These are phyloP conservation scores for Lucilia sericata DNA, from an alignment of 1,140 invertebrate genomes.

Conservation along the genomic window DNA sequence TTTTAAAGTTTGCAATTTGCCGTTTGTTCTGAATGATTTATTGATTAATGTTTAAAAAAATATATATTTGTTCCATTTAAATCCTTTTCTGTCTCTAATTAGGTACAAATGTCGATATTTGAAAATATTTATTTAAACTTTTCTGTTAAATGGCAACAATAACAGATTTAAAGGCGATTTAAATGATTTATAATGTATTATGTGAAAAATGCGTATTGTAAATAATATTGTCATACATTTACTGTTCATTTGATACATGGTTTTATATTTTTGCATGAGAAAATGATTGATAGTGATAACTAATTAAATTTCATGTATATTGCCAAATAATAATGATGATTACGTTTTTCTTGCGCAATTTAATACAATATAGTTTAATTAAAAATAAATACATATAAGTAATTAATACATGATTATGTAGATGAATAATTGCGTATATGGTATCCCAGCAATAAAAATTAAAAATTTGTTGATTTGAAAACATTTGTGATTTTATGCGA, in stretches of 20 bases:
- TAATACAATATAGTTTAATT: background rate
- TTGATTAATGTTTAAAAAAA: no score
- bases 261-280: background rate
- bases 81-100: background rate
- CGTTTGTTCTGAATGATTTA: no score
- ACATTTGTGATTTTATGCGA: background rate
- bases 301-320: background rate
- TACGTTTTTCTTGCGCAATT: no score
- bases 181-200: background rate
- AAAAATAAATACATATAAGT: background rate
- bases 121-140: background rate
- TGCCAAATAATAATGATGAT: background rate
- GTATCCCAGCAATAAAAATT: background rate
- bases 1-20: no score
- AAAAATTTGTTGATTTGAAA: background rate
- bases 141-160: background rate
- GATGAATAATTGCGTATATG: background rate
- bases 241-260: no score
- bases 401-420: background rate
- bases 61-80: no score
- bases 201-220: background rate
- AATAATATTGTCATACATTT: no score
- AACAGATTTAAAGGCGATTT: background rate
- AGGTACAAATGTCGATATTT: background rate
- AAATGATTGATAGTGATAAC: background rate